A percentile compares a stretch with the other conserved stretches of the same genome.
Conservation (phyloP, 2,888 invertebrate species). For the Drosophila quinaria region DNA sequence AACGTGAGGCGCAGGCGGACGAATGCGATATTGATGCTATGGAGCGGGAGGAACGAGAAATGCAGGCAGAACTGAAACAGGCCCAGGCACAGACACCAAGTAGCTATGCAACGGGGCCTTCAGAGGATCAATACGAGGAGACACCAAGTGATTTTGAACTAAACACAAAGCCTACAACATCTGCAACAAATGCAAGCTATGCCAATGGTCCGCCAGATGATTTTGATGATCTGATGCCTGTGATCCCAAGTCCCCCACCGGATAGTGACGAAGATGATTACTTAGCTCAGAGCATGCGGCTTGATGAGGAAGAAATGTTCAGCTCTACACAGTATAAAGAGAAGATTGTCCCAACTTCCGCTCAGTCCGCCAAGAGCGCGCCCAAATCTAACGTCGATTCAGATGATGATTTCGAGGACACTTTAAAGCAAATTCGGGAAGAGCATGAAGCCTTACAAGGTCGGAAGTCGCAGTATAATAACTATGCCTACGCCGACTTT, state of each 20-base stretch:
- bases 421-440: constrained; percentile 81
- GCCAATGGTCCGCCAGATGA: constrained; percentile 59
- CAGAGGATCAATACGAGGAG: constrained; percentile 32
- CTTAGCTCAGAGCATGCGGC: constrained; percentile 65
- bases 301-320: constrained; percentile 58
- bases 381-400: constrained; percentile 29
- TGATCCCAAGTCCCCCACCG: constrained; percentile 4
- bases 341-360: not conserved
- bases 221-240: constrained; percentile 44
- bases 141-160: constrained; percentile 49
- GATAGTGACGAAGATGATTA: constrained; percentile 60
- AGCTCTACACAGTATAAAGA: constrained; percentile 25
- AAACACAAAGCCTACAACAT: constrained; percentile 14
- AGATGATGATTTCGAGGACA: constrained; percentile 79
- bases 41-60: constrained; percentile 76
- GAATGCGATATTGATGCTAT: constrained; percentile 66
- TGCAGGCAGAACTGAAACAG: constrained; percentile 59
- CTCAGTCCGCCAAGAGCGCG: constrained; percentile 10
- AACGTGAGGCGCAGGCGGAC: constrained; percentile 32
- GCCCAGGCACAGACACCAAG: constrained; percentile 7
- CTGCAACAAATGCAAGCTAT: constrained; percentile 18
- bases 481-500: constrained; percentile 78
- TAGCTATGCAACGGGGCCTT: constrained; percentile 7
- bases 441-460: constrained; percentile 81
- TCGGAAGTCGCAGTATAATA: constrained; percentile 75